Conservation (phyloP, 2,797 vertebrate genomes). For the Siniperca scherzeri region DNA sequence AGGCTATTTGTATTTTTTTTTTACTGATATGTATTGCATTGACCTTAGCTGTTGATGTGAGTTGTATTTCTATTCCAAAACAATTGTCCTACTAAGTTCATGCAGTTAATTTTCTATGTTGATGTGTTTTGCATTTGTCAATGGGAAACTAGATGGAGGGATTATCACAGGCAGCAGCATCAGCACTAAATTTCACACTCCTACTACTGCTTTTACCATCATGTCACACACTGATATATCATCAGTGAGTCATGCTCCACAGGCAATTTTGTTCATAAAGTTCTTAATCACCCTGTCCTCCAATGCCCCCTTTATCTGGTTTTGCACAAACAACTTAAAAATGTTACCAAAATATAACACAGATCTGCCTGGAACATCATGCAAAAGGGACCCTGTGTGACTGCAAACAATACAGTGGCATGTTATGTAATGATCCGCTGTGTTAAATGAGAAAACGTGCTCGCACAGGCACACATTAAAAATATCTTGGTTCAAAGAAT, state of each 20-base stretch:
- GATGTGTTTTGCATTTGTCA: background rate
- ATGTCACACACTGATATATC: background rate
- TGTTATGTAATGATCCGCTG: slow-evolving; percentile 11
- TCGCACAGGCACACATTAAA: slow-evolving; percentile 38
- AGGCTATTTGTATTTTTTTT: background rate
- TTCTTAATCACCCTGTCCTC: slow-evolving; percentile 6
- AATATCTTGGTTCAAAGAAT: slow-evolving; percentile 23
- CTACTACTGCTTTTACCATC: background rate
- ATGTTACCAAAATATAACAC: background rate
- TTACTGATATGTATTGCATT: background rate
- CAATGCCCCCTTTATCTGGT: background rate
- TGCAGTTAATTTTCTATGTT: background rate
- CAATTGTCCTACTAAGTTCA: background rate
- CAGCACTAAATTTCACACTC: background rate
- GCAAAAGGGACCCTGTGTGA: background rate
- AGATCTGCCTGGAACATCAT: background rate
- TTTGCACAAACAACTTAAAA: slow-evolving; percentile 8
- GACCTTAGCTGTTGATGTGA: background rate
- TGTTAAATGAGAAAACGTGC: slow-evolving; percentile 32
- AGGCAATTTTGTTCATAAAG: background rate
- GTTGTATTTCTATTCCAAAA: background rate
- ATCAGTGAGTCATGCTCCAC: slow-evolving; percentile 4
- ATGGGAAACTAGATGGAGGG: background rate
- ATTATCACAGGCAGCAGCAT: background rate
- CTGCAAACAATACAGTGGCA: background rate